Evolutionary conservation across 53 echinoderm and acorn worm genomes (phyloP).

Genomic region (Apostichopus leukothele): DNA sequence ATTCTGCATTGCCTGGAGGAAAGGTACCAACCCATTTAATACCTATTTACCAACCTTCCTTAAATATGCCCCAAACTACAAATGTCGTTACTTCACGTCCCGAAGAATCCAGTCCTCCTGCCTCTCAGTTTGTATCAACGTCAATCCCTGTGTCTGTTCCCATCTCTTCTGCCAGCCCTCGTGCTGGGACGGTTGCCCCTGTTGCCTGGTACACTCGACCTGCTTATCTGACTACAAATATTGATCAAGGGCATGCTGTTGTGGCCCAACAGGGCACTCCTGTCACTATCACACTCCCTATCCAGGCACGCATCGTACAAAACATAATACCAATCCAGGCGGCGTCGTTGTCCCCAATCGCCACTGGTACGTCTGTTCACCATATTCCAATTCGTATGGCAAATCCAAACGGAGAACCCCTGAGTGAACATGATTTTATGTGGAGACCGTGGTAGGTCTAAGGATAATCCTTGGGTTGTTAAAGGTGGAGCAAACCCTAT

Average conservation of each 20-base stretch:
- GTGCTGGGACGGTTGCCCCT: slow-evolving; percentile 45
- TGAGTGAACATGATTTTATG: slow-evolving; percentile 29
- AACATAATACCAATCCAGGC: slow-evolving; percentile 46
- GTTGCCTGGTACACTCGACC: slow-evolving; percentile 30
- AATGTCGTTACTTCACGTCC: slow-evolving; percentile 17
- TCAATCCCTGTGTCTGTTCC: slow-evolving; percentile 33
- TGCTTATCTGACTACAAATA: slow-evolving; percentile 22
- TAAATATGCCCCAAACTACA: background rate
- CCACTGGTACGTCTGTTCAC: background rate
- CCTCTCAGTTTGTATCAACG: slow-evolving; percentile 9
- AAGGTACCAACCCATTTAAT: slow-evolving; percentile 85
- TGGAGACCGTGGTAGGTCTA: slow-evolving; percentile 30
- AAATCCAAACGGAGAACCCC: slow-evolving; percentile 22
- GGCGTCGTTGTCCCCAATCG: slow-evolving; percentile 35
- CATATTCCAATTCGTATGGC: slow-evolving; percentile 42
- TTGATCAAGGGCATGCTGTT: slow-evolving; percentile 47
- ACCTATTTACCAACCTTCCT: slow-evolving; percentile 69
- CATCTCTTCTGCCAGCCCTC: slow-evolving; percentile 27
- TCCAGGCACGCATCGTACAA: slow-evolving; percentile 50
- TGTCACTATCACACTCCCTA: slow-evolving; percentile 33
- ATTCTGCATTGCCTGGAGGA: slow-evolving; percentile 66
- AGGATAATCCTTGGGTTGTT: too few species aligned
- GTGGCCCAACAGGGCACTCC: slow-evolving; percentile 52
- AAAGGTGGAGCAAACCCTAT: too few species aligned
- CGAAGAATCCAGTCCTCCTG: slow-evolving; percentile 16